Base-by-base conservation (phyloP, 30 jellyfish, hydroid and myxozoan genomes). In the Pelagia noctiluca region DNA sequence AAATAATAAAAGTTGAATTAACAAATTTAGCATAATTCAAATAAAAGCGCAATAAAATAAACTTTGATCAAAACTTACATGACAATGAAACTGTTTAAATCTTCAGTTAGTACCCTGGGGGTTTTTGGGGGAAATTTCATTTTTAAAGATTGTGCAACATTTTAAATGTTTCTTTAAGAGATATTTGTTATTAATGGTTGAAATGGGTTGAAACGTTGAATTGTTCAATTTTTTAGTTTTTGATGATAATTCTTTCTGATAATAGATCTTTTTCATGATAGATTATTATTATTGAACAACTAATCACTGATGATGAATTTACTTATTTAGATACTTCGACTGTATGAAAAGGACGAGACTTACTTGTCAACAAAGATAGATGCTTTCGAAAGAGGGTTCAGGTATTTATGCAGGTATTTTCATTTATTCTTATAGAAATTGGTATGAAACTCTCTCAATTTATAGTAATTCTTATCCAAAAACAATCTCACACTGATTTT, bases 291-390 rank as follows among this genome's bases (percentile, higher is more conserved):
- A n/a, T n/a, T n/a, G n/a, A n/a, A n/a, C n/a, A n/a, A n/a, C n/a
- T n/a, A n/a, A n/a, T n/a, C n/a, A n/a, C n/a, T n/a, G n/a, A n/a
- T n/a, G n/a, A n/a, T 42, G 16, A 42, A 42, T 42, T 8, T 42
- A 5, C 23, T 73, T 16, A 0, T 37, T 47, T 48, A 79, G 89
- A 64, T 79, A 2, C 35, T 79, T 35, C 31, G 24, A 22, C 54
- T 79, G 22, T 79, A 79, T 63, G 48, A 66, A 46, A 37, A 63
- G 35, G 82, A 63, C 46, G 64, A 67, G 0, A 1, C 71, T 11
- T 79, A 62, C 23, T 62, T 63, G 32, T 1, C 81, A 37, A 37
- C 89, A 46, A 63, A 31, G 46, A 8, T 79, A 0, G 61, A 63
- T 62, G 89, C 60, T 0, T 68, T 79, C 46, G 1, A 46, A 12